Evolutionary conservation across 2,113 vertebrate genomes (phyloP).

Genomic region (Aspiorhynchus laticeps): DNA sequence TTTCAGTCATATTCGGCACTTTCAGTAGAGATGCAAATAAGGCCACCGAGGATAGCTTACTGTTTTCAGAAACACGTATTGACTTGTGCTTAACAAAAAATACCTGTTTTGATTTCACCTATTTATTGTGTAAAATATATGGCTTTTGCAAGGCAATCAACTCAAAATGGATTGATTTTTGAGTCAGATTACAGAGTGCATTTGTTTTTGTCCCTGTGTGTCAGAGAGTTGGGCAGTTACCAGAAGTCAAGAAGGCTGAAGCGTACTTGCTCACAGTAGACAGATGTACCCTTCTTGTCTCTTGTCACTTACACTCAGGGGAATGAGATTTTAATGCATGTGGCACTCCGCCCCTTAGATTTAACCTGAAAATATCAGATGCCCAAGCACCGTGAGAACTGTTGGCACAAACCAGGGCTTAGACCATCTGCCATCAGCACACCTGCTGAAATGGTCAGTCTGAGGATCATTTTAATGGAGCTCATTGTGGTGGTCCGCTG

Average conservation of each 20-base stretch:
- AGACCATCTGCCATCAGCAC: not conserved
- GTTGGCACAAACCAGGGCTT: not conserved
- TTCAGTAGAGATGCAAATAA: not conserved
- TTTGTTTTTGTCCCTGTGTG: not conserved
- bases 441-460: not conserved
- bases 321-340: not conserved
- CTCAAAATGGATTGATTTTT: not conserved
- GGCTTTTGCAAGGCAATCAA: not conserved
- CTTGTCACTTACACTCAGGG: not conserved
- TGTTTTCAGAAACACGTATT: not conserved
- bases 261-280: not conserved
- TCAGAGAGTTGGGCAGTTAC: not conserved
- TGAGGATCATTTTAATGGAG: not conserved
- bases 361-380: not conserved
- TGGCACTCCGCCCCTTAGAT: not conserved
- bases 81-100: not conserved
- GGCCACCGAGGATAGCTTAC: not conserved
- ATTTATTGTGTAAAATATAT: not conserved
- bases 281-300: not conserved
- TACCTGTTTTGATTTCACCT: not conserved
- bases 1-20: not conserved
- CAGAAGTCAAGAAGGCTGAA: not conserved
- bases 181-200: not conserved
- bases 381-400: not conserved
- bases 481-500: not conserved